phyloP scores from a whole-genome alignment of 2,888 invertebrate species.

The Drosophila nigricruria region DNA sequence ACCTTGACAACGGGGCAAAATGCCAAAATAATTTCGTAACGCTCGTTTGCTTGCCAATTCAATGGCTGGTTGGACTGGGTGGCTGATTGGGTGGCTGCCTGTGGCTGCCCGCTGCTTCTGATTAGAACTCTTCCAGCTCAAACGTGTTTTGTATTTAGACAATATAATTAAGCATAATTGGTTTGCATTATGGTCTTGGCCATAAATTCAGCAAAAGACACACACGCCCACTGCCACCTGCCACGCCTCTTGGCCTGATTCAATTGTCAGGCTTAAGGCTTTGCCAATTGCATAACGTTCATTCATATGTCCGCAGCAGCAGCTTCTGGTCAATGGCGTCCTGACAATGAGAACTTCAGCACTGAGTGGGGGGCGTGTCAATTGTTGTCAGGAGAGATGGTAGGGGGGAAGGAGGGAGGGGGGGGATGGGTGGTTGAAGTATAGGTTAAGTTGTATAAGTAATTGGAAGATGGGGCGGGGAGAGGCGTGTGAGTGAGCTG shows the following conservation, averaged over 20 bases:
- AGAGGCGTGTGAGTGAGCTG: background rate
- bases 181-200: background rate
- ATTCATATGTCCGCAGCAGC: conserved; percentile 37
- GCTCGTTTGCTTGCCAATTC: conserved; percentile 47
- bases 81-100: background rate
- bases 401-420: too few species aligned
- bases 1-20: conserved; percentile 61
- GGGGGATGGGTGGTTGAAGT: too few species aligned
- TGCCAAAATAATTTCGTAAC: conserved; percentile 72
- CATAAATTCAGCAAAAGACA: background rate
- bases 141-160: conserved; percentile 17
- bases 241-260: background rate
- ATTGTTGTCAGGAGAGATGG: conserved; percentile 30
- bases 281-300: conserved; percentile 23
- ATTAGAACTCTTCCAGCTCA: conserved; percentile 29
- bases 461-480: background rate
- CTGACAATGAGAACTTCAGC: conserved; percentile 18
- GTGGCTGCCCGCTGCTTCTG: conserved; percentile 10
- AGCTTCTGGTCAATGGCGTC: conserved; percentile 37
- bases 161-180: conserved; percentile 39
- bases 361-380: background rate
- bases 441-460: conserved; percentile 49
- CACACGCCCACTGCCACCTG: too few species aligned
- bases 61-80: background rate
- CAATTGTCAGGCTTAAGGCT: conserved; percentile 2